A percentile compares a stretch with the other conserved stretches of the same genome.
Conservation (phyloP, 2,797 vertebrate genomes). For the Dicrostonyx torquatus region DNA sequence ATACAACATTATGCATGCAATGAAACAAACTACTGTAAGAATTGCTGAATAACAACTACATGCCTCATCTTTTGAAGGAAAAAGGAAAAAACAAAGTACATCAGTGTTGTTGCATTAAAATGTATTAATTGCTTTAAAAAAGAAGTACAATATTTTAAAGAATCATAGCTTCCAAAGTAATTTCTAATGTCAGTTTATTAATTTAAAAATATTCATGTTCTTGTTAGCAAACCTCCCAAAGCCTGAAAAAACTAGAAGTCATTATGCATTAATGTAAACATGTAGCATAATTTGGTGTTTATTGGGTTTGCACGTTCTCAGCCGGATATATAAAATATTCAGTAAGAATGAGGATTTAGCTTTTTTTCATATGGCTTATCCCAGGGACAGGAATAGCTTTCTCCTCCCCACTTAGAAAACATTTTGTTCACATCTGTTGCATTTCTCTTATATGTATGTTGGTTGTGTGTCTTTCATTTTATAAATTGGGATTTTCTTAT, state of each 20-base stretch:
- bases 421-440: not conserved
- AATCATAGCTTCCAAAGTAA: not conserved
- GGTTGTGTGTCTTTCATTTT: not conserved
- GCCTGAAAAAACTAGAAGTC: slow-evolving; percentile 29
- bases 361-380: not conserved
- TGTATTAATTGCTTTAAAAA: slow-evolving; percentile 5
- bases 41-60: slow-evolving; percentile 20
- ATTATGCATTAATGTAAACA: not conserved
- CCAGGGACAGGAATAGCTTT: not conserved
- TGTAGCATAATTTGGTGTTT: not conserved
- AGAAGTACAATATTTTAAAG: not conserved
- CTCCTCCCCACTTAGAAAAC: not conserved
- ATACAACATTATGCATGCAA: not conserved
- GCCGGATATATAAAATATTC: not conserved
- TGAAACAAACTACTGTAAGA: not conserved
- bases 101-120: not conserved
- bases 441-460: not conserved
- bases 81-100: not conserved
- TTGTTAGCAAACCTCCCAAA: slow-evolving; percentile 39
- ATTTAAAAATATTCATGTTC: slow-evolving; percentile 53
- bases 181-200: slow-evolving; percentile 31
- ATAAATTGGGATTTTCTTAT: not conserved
- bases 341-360: not conserved
- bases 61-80: not conserved
- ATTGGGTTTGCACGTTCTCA: not conserved